A percentile compares a stretch with the other conserved stretches of the same genome.
These are phyloP conservation scores for Passerculus sandwichensis DNA, from an alignment of 2,797 vertebrate genomes.

Conservation along the genomic window DNA sequence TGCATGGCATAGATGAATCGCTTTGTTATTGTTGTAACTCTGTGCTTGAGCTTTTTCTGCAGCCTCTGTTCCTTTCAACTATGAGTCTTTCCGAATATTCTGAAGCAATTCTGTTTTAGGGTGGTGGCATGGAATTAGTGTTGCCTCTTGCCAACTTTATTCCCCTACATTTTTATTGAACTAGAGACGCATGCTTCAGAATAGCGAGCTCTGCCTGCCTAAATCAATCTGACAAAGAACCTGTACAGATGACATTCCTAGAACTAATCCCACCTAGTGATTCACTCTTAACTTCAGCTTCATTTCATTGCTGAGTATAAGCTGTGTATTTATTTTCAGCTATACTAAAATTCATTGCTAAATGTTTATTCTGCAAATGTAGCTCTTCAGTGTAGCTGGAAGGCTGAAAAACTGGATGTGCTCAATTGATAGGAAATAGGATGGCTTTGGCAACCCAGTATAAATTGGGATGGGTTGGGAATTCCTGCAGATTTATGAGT, in stretches of 20 bases:
- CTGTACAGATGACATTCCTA: conserved; percentile 20
- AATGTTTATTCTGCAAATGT: neutral
- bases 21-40: conserved; percentile 81
- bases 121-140: conserved; percentile 99
- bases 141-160: conserved; percentile 94
- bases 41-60: conserved; percentile 91
- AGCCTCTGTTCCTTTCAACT: conserved; percentile 90
- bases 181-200: conserved; percentile 95
- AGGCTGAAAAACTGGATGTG: conserved; percentile 24
- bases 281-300: conserved; percentile 26
- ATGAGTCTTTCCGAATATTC: conserved; percentile 98
- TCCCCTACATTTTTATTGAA: conserved; percentile 91
- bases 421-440: neutral
- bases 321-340: conserved; percentile 16
- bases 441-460: neutral
- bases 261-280: neutral
- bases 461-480: neutral
- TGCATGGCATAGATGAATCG: conserved; percentile 90
- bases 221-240: conserved; percentile 61
- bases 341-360: conserved; percentile 23
- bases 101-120: conserved; percentile 99
- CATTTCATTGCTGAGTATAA: conserved; percentile 36
- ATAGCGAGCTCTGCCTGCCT: conserved; percentile 85
- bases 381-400: conserved; percentile 26
- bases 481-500: neutral